Evolutionary conservation across 1,140 invertebrate species (phyloP), one percentile per base, ranked within the genome.

Genomic region (Leptoteleia sp.): DNA sequence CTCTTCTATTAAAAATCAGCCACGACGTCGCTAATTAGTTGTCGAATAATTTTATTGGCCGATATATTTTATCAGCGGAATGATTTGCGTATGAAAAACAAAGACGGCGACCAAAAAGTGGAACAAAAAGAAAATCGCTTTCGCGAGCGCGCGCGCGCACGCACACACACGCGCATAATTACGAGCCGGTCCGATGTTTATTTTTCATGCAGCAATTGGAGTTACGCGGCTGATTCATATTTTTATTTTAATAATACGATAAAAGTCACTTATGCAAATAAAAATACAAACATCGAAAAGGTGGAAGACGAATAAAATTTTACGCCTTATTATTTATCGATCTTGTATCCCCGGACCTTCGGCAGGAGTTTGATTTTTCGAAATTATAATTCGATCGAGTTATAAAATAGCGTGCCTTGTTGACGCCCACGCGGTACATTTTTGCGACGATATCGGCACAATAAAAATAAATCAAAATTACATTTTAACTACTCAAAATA

Each of bases 391-490:
- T 67, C 62, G 72, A 76, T 62, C 72, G 72, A 76, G 62, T 68
- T 67, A 47, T 68, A 67, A 68, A 62, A 76, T 62, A 61, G 38
- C 62, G 61, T 57, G 12, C 35, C 57, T 64, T 57, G 57, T 71
- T 43, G 8, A 59, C 65, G 59, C 75, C 75, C 57, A 77, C 75
- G 43, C 15, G 15, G 27, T 43, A 43, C 55, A 70, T 71, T 65
- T 77, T 71, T 78, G 22, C 50, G 7, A 52, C 43, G 59, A 59
- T 59, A 37, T 31, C 8, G 8, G 11, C 27, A 27, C 35, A 40
- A 67, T 78, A 72, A 65, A 71, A 67, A 78, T 78, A 72, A 78
- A 78, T 78, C 61, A 67, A 71, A 78, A 71, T 71, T 55, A 67
- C 35, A 19, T 47, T 45, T 61, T 47, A 62, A 67, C 67, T 54